Percentiles rank a stretch among this genome's conserved stretches.
These are phyloP conservation scores for Geothlypis trichas DNA, from an alignment of 2,113 vertebrate genomes.

Conservation along the genomic window DNA sequence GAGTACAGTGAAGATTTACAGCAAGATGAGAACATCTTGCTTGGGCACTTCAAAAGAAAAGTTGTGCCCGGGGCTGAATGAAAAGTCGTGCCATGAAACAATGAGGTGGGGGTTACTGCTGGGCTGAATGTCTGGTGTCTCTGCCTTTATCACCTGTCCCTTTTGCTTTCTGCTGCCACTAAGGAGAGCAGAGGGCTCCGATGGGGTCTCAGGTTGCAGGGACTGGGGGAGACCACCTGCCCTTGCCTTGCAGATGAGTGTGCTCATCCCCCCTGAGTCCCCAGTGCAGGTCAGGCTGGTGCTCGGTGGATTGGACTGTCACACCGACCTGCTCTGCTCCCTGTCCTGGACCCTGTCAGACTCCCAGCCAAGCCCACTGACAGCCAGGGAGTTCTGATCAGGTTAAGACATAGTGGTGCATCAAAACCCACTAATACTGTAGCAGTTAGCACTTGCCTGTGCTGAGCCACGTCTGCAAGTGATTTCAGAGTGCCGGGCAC, in stretches of 20 bases:
- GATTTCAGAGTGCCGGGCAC: rapidly evolving
- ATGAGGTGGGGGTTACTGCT: not conserved
- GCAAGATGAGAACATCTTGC: not conserved
- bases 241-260: not conserved
- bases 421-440: not conserved
- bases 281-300: not conserved
- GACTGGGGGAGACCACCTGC: rapidly evolving
- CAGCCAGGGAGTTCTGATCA: not conserved
- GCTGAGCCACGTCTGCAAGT: not conserved
- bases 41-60: not conserved
- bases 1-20: not conserved
- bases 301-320: not conserved
- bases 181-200: not conserved
- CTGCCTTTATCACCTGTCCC: not conserved
- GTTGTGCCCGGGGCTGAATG: not conserved
- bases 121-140: not conserved
- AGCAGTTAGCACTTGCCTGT: not conserved
- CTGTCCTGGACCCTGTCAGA: not conserved
- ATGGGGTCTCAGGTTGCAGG: not conserved
- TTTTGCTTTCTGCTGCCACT: not conserved
- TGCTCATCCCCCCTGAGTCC: not conserved
- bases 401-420: not conserved
- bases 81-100: not conserved
- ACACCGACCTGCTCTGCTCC: not conserved
- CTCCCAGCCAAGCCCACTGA: not conserved